Conservation (phyloP, 2,888 invertebrate species). For the Lingula anatina region DNA sequence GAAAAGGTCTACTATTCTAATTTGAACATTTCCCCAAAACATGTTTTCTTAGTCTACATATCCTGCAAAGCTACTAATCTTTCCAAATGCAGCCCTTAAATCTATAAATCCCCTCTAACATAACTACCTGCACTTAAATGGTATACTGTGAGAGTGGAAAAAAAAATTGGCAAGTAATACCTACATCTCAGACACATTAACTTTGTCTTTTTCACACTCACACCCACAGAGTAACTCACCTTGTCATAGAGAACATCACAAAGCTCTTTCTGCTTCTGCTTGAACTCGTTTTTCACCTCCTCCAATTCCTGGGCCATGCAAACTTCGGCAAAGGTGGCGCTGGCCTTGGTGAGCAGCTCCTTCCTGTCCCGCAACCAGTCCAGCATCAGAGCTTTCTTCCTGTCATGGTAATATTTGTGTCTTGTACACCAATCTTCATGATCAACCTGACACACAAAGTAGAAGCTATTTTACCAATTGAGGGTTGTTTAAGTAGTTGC, state of each 20-base stretch:
- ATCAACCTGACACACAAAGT: slow-evolving; percentile 40
- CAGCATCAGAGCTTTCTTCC: slow-evolving; percentile 29
- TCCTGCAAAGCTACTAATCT: too few species aligned
- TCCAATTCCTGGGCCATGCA: slow-evolving; percentile 28
- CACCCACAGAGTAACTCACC: slow-evolving; percentile 16
- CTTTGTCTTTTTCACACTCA: not conserved
- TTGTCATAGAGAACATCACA: slow-evolving; percentile 36
- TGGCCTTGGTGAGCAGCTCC: slow-evolving; percentile 37
- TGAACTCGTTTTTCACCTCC: slow-evolving; percentile 31
- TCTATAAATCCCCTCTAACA: too few species aligned
- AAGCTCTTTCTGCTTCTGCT: slow-evolving; percentile 30
- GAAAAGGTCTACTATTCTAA: too few species aligned
- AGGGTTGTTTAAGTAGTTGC: too few species aligned
- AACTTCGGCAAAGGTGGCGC: slow-evolving; percentile 20
- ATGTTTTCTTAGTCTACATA: too few species aligned
- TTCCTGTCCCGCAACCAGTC: slow-evolving; percentile 42
- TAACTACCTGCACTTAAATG: too few species aligned
- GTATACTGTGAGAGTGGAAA: too few species aligned
- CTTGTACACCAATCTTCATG: slow-evolving; percentile 48
- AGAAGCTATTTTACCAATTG: too few species aligned
- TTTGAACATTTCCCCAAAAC: too few species aligned
- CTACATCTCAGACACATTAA: too few species aligned
- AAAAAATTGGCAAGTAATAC: not conserved
- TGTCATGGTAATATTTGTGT: slow-evolving; percentile 35
- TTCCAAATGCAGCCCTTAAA: too few species aligned